These are phyloP conservation scores for Pediacus dermestoides DNA, from an alignment of 2,888 invertebrate genomes.

Conservation along the genomic window DNA sequence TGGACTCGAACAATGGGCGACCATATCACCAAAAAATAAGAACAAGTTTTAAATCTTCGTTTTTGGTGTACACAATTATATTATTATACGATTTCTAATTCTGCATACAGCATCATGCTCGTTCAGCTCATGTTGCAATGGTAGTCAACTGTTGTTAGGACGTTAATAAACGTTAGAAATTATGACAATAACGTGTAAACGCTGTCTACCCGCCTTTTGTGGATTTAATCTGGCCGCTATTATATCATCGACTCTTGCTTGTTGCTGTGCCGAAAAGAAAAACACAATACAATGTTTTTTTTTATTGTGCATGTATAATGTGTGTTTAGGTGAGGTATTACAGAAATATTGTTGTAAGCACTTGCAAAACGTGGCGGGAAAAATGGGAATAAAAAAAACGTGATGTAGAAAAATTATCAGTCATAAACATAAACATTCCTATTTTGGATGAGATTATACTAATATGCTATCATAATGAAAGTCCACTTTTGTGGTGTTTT, in stretches of 20 bases:
- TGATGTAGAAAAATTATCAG: too few species aligned
- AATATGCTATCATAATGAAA: too few species aligned
- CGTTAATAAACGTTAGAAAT: conserved; percentile 46
- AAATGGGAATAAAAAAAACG: too few species aligned
- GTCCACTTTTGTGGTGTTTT: too few species aligned
- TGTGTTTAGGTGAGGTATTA: too few species aligned
- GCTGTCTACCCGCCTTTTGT: conserved; percentile 33
- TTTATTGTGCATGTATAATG: too few species aligned
- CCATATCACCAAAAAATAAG: conserved; percentile 44
- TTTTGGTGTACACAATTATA: conserved; percentile 30
- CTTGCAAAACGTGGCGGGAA: too few species aligned
- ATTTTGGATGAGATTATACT: too few species aligned
- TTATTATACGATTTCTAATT: conserved; percentile 24
- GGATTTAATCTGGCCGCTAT: conserved; percentile 34
- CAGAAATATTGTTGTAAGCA: too few species aligned
- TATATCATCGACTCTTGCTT: conserved; percentile 22
- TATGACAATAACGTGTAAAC: conserved; percentile 37
- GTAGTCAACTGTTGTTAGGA: conserved; percentile 28
- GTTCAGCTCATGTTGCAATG: conserved; percentile 22
- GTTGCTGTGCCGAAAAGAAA: conserved; percentile 23
- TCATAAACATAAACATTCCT: too few species aligned
- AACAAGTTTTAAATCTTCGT: conserved; percentile 45
- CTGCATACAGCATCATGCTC: conserved; percentile 16
- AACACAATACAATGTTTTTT: conserved; percentile 15
- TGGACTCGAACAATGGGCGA: conserved; percentile 38